A percentile compares a stretch with the other conserved stretches of the same genome.
Conservation (phyloP, 2,888 invertebrate species). For the Globia sparganii region DNA sequence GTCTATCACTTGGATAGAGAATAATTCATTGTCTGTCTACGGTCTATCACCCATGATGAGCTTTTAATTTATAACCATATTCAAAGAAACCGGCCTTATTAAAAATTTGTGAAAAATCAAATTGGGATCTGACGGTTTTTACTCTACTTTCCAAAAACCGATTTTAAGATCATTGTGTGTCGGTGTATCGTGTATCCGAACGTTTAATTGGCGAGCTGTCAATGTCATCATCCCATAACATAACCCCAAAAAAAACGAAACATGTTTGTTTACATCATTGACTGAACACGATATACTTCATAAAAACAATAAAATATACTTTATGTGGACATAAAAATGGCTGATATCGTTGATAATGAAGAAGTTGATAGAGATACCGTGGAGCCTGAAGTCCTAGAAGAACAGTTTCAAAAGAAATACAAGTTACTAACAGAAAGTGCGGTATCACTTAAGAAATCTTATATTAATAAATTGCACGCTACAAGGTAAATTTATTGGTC, state of each 20-base stretch:
- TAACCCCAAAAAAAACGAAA: slow-evolving; percentile 39
- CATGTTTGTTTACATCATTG: slow-evolving; percentile 48
- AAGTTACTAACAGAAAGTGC: slow-evolving; percentile 86
- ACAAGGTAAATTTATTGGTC: slow-evolving; percentile 85
- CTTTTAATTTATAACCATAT: no score
- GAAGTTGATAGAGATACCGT: slow-evolving; percentile 83
- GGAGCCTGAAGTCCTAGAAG: slow-evolving; percentile 73
- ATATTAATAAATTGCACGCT: slow-evolving; percentile 91
- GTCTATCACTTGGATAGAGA: no score
- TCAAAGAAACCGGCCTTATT: no score
- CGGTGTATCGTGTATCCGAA: not conserved
- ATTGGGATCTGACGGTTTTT: not conserved
- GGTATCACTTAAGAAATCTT: slow-evolving; percentile 89
- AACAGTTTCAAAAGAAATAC: slow-evolving; percentile 80
- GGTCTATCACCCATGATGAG: no score
- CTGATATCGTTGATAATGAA: slow-evolving; percentile 83
- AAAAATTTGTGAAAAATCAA: not conserved
- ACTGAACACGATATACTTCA: not conserved
- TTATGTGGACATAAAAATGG: slow-evolving; percentile 68
- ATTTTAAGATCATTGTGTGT: not conserved
- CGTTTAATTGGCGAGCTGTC: not conserved
- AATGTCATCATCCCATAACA: slow-evolving; percentile 37
- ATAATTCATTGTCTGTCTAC: no score
- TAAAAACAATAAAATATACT: slow-evolving; percentile 20
- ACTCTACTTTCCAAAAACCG: slow-evolving; percentile 4